These are phyloP conservation scores for Dysdera silvatica DNA, from an alignment of 1,140 invertebrate species.

Conservation along the genomic window DNA sequence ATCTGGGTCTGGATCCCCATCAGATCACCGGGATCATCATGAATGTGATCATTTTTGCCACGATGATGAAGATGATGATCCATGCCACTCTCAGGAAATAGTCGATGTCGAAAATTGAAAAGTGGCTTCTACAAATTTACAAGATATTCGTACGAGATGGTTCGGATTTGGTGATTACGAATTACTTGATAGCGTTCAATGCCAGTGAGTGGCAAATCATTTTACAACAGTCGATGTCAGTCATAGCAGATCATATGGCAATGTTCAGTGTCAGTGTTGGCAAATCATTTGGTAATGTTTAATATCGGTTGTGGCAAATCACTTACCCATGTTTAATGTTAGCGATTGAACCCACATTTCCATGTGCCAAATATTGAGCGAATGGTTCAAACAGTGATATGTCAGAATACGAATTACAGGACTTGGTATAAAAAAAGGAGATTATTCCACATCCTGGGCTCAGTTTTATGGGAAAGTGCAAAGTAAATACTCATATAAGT, in stretches of 20 bases:
- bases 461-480: not conserved
- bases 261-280: not conserved
- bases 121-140: not conserved
- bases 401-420: not conserved
- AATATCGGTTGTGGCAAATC: not conserved
- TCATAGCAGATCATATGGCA: not conserved
- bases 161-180: too few relatives aligned
- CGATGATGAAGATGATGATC: conserved; percentile 20
- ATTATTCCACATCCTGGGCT: not conserved
- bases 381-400: too few relatives aligned
- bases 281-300: not conserved
- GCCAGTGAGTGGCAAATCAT: not conserved
- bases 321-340: too few relatives aligned
- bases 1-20: conserved; percentile 5
- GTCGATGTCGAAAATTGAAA: conserved; percentile 27
- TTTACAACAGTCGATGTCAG: not conserved
- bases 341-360: too few relatives aligned
- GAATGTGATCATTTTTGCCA: conserved; percentile 14
- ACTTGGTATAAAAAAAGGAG: not conserved
- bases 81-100: conserved; percentile 25
- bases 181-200: too few relatives aligned
- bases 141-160: not conserved
- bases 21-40: not conserved
- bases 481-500: not conserved
- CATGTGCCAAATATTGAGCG: too few relatives aligned